Evolutionary conservation across 1,140 invertebrate genomes (phyloP).

Genomic region (Zophobas atratus): DNA sequence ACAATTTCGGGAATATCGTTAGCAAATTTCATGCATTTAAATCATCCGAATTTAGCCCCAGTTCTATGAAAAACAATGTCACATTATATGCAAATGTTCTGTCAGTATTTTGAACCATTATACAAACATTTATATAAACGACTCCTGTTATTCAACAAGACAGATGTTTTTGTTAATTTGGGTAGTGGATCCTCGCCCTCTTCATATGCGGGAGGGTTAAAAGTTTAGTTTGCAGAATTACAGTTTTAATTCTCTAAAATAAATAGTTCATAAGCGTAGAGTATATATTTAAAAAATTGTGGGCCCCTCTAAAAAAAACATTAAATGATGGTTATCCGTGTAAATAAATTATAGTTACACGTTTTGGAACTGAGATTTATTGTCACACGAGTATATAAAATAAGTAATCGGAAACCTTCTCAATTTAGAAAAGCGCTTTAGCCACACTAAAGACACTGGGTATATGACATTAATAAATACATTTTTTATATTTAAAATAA

Average conservation of each 20-base stretch:
- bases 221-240: not conserved
- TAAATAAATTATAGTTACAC: too few species aligned
- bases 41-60: not conserved
- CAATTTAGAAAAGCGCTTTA: too few species aligned
- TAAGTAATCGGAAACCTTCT: too few species aligned
- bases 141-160: conserved; percentile 1
- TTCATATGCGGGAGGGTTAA: not conserved
- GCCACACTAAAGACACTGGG: too few species aligned
- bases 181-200: not conserved
- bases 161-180: conserved; percentile 7
- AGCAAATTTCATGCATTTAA: not conserved
- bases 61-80: conserved; percentile 6
- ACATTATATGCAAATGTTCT: conserved; percentile 11
- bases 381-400: too few species aligned
- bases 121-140: not conserved
- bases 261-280: not conserved
- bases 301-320: too few species aligned
- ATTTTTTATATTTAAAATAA: too few species aligned
- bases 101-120: not conserved
- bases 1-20: not conserved
- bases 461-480: too few species aligned
- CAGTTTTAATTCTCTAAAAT: conserved; percentile 1
- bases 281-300: too few species aligned
- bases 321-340: too few species aligned
- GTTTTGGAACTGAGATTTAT: too few species aligned